Percentiles rank a stretch among this genome's conserved stretches.
Conservation (phyloP, 2,888 invertebrate species). For the Diachrysia chrysitis region DNA sequence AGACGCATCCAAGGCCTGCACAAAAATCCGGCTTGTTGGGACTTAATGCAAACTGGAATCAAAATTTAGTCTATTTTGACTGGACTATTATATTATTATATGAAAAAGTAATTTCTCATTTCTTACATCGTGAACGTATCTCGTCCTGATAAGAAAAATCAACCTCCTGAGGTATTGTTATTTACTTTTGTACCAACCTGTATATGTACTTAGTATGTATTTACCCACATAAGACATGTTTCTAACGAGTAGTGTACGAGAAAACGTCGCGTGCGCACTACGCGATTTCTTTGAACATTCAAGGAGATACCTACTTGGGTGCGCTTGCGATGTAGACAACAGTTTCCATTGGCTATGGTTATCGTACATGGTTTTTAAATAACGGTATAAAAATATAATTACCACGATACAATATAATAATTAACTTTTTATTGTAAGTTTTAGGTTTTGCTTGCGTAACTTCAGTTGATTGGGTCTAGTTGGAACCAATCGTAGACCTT, state of each 20-base stretch:
- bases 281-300: constrained; percentile 85
- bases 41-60: no score
- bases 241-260: constrained; percentile 73
- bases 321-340: constrained; percentile 34
- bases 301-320: constrained; percentile 70
- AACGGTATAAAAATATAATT: not conserved
- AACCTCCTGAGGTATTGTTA: not conserved
- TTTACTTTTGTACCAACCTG: not conserved
- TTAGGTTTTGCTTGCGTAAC: not conserved
- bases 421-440: not conserved
- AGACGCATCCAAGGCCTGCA: no score
- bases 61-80: no score
- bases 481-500: no score
- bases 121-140: no score
- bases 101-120: no score
- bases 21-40: no score
- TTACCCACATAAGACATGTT: constrained; percentile 52
- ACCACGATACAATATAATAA: not conserved
- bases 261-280: constrained; percentile 83
- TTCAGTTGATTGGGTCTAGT: no score
- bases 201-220: constrained; percentile 33
- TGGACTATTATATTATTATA: no score
- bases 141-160: no score
- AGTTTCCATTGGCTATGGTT: constrained; percentile 49
- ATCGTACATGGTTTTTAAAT: constrained; percentile 31